Conservation (phyloP, 2,113 vertebrate species). For the Fulica atra region DNA sequence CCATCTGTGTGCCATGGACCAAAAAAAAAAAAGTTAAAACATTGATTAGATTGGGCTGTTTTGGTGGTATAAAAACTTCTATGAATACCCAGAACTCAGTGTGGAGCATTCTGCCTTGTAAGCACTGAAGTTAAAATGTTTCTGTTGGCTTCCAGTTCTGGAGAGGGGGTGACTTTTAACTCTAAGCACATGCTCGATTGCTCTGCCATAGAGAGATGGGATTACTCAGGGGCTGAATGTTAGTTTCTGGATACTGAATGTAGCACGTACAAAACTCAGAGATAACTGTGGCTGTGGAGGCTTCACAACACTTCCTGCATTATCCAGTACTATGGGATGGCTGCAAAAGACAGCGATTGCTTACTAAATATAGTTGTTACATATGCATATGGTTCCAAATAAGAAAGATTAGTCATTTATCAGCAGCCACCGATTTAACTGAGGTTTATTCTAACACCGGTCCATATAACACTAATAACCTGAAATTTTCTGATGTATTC, state of each 20-base stretch:
- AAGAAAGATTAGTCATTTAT: not conserved
- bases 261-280: not conserved
- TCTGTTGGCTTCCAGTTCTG: conserved; percentile 23
- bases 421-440: not conserved
- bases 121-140: not conserved
- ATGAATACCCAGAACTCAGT: not conserved
- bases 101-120: not conserved
- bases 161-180: conserved; percentile 2
- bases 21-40: not conserved
- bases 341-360: not conserved
- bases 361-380: not conserved
- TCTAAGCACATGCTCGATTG: not conserved
- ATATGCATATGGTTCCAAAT: not conserved
- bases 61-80: not conserved
- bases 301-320: not conserved
- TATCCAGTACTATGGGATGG: not conserved
- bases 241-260: not conserved
- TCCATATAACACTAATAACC: not conserved
- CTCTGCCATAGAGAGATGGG: not conserved
- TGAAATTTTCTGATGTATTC: not conserved
- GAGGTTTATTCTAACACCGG: not conserved
- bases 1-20: not conserved
- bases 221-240: not conserved
- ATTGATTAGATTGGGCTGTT: conserved; percentile 3
- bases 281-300: not conserved